Evolutionary conservation across 1,140 invertebrate species (phyloP).

Genomic region (Drosophila prosaltans): DNA sequence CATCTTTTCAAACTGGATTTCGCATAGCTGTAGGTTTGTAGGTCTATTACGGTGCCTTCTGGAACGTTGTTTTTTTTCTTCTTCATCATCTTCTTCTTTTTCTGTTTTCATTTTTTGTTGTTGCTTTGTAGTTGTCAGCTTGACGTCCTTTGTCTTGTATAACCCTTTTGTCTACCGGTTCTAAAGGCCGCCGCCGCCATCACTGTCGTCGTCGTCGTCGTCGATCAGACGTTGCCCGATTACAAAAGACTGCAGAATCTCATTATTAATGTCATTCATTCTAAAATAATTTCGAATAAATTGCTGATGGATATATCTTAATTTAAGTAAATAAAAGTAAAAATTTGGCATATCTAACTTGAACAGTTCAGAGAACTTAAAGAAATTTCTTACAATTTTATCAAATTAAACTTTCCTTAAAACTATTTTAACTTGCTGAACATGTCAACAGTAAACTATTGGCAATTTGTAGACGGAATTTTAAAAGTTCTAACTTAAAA

Average conservation of each 20-base stretch:
- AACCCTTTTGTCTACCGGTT: constrained; percentile 66
- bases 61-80: constrained; percentile 15
- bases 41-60: constrained; percentile 62
- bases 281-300: not conserved
- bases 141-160: constrained; percentile 53
- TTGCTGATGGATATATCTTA: too few relatives aligned
- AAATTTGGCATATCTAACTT: too few relatives aligned
- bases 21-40: constrained; percentile 64
- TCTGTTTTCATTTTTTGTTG: constrained; percentile 27
- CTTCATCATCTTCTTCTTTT: constrained; percentile 12
- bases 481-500: too few relatives aligned
- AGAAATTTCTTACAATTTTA: too few relatives aligned
- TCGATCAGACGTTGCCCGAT: constrained; percentile 55
- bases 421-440: too few relatives aligned
- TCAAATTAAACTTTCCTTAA: too few relatives aligned
- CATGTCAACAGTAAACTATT: too few relatives aligned
- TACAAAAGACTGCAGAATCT: constrained; percentile 34
- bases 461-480: too few relatives aligned
- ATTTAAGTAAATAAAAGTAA: too few relatives aligned
- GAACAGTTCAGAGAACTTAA: too few relatives aligned
- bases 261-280: not conserved
- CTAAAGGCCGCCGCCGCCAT: constrained; percentile 42
- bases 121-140: constrained; percentile 33
- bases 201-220: constrained; percentile 27
- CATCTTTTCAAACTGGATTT: constrained; percentile 52